A percentile compares a stretch with the other conserved stretches of the same genome.
phyloP scores from a whole-genome alignment of 2,797 vertebrate species.

The Diceros bicornis region DNA sequence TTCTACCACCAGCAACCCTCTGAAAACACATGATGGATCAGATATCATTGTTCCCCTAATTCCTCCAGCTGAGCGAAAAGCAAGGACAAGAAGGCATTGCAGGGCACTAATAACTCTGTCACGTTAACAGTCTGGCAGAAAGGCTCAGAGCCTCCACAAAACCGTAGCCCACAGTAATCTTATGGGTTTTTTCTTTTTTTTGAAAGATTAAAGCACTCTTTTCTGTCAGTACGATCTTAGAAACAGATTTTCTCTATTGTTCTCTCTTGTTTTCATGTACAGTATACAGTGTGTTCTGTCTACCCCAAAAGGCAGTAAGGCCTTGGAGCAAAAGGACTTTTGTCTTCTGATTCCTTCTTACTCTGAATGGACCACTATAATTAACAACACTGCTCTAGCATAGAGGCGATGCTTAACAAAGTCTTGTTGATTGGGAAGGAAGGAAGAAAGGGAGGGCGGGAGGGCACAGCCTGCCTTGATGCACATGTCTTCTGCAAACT shows the following conservation, averaged over 20 bases:
- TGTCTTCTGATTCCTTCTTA: background rate
- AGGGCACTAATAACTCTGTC: background rate
- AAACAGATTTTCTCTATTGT: conserved; percentile 7
- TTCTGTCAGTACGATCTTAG: background rate
- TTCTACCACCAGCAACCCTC: background rate
- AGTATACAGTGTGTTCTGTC: background rate
- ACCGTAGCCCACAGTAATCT: background rate
- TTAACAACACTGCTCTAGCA: background rate
- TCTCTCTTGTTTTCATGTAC: background rate
- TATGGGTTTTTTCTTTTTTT: background rate
- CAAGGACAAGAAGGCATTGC: background rate
- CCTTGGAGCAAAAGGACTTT: background rate
- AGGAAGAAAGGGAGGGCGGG: background rate
- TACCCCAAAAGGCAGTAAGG: background rate
- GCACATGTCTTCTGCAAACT: background rate
- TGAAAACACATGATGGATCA: background rate
- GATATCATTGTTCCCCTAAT: background rate
- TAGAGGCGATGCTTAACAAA: background rate
- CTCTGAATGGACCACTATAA: background rate
- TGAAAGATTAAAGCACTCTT: conserved; percentile 2
- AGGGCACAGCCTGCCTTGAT: background rate
- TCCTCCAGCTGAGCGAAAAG: background rate
- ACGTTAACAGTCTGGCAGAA: background rate
- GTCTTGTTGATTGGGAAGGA: background rate
- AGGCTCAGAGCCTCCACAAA: background rate